Evolutionary conservation across 2,797 vertebrate genomes (phyloP), one percentile per base, ranked within the genome.

Genomic region (Microhierax caerulescens): DNA sequence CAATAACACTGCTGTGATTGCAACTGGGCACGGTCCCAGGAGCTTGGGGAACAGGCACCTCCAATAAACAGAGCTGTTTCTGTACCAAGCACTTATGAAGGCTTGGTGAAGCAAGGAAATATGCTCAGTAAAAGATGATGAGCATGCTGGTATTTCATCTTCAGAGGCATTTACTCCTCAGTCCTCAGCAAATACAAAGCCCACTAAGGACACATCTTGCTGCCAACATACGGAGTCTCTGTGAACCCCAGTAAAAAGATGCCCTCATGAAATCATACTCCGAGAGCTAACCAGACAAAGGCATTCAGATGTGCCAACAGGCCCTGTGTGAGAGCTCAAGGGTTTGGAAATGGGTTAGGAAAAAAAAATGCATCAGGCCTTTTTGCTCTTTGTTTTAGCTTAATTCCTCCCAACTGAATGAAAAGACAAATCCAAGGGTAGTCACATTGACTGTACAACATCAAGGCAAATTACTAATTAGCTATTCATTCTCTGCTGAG

Each of bases 1-100:
- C 89, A 97, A 82, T 95, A 97, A 95, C 94, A 67, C 88, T 97
- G 91, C 96, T 96, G 97, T 97, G 97, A 98, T 97, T 97, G 96
- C 96, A 96, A 95, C 96, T 96, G 91, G 97, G 97, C 95, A 96
- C 88, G 83, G 90, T 95, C 94, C 96, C 97, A 97, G 95, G 95
- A 84, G 80, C 91, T 56, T 90, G 90, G 81, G 79, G 61, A 97
- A 91, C 83, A 92, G 95, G 90, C 89, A 88, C 95, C 94, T 97
- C 80, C 90, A 97, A 92, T 77, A 95, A 76, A 83, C 79, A 94
- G 86, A 96, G 86, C 82, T 92, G 75, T 96, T 97, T 97, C 93
- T 97, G 88, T 89, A 97, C 97, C 84, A 95, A 96, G 94, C 57
- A 68, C 64, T 95, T 90, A 68, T 5, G 39, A 92, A 90, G 65